Conservation (phyloP, 2,797 vertebrate species). For the Centropyge bicolor region DNA sequence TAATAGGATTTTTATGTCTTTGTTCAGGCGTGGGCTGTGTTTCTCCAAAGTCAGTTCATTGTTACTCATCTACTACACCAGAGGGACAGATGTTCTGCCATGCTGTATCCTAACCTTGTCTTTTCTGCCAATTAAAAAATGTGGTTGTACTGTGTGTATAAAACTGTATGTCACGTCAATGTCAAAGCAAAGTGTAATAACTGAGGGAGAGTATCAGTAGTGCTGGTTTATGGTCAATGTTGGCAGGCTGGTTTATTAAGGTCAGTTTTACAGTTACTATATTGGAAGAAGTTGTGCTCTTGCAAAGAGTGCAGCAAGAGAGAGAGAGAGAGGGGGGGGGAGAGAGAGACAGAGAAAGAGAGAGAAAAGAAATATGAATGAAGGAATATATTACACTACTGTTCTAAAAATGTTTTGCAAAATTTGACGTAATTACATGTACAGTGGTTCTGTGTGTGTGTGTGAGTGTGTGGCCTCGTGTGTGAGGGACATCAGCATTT, state of each 20-base stretch:
- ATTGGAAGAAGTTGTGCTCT: not conserved
- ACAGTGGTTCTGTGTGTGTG: not conserved
- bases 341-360: not conserved
- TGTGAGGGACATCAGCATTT: conserved; percentile 1
- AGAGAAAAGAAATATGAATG: not conserved
- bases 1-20: conserved; percentile 52
- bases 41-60: conserved; percentile 52
- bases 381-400: not conserved
- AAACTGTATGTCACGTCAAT: conserved; percentile 27
- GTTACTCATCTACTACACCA: conserved; percentile 37
- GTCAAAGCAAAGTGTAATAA: conserved; percentile 43
- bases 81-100: conserved; percentile 55
- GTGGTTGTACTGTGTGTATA: conserved; percentile 11
- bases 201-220: not conserved
- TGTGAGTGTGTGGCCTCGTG: not conserved
- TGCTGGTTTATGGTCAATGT: conserved; percentile 16
- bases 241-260: conserved; percentile 4
- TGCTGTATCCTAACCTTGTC: conserved; percentile 32
- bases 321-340: not conserved
- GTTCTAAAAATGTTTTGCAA: not conserved
- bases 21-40: conserved; percentile 25
- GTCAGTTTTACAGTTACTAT: conserved; percentile 11
- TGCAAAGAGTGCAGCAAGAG: not conserved
- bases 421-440: not conserved
- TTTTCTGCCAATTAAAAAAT: conserved; percentile 38